These are phyloP conservation scores for Schizaphis graminum DNA, from an alignment of 2,888 invertebrate genomes.

Conservation along the genomic window DNA sequence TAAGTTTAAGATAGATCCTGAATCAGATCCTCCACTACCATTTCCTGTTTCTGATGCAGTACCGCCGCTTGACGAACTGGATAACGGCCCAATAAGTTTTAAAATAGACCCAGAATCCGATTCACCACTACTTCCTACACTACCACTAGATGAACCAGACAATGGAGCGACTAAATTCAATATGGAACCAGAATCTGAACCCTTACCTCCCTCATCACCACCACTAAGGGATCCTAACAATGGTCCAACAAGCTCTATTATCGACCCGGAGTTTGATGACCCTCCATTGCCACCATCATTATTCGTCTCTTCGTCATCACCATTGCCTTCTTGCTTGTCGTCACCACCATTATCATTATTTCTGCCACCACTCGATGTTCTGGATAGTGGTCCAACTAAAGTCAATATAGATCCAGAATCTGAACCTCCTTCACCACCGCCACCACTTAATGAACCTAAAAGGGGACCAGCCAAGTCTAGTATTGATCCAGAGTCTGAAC, in stretches of 20 bases:
- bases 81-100: not conserved
- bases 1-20: slow-evolving; percentile 63
- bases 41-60: not conserved
- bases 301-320: not conserved
- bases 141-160: slow-evolving; percentile 33
- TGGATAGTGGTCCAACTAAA: slow-evolving; percentile 17
- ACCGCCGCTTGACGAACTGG: slow-evolving; percentile 37
- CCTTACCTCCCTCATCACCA: not conserved
- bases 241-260: slow-evolving; percentile 62
- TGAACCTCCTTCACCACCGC: not conserved
- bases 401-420: slow-evolving; percentile 40
- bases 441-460: slow-evolving; percentile 38
- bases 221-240: slow-evolving; percentile 34
- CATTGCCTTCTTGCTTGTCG: not conserved
- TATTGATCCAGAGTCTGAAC: slow-evolving; percentile 35
- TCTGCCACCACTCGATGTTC: slow-evolving; percentile 20
- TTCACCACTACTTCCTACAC: not conserved
- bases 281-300: not conserved
- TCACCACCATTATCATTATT: not conserved
- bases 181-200: slow-evolving; percentile 29
- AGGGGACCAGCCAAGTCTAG: slow-evolving; percentile 6
- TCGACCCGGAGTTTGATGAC: slow-evolving; percentile 23
- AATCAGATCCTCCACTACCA: slow-evolving; percentile 16
- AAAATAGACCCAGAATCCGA: slow-evolving; percentile 20
- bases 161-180: not conserved